A percentile compares a stretch with the other conserved stretches of the same genome.
Conservation (phyloP, 1,140 invertebrate species). For the Holotrichia oblita region DNA sequence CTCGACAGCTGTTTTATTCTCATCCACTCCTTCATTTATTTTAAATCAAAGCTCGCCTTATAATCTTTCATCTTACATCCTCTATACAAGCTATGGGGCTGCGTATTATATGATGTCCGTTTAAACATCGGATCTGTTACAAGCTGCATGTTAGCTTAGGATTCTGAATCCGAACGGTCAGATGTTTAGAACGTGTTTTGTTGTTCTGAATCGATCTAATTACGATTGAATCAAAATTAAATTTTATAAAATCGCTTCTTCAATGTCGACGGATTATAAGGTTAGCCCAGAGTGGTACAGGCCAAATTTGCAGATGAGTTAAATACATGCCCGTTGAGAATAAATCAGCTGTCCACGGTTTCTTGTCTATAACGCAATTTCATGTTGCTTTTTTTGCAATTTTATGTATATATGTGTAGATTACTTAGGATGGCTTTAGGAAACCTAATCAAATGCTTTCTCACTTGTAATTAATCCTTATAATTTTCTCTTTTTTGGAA, state of each 20-base stretch:
- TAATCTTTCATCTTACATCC: neutral
- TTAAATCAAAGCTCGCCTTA: neutral
- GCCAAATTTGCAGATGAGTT: neutral
- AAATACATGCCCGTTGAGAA: constrained; percentile 6
- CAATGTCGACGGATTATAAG: neutral
- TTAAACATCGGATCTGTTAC: neutral
- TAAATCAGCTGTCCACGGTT: constrained; percentile 40
- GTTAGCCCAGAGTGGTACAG: neutral
- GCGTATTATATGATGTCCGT: neutral
- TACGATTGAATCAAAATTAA: neutral
- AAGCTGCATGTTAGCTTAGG: constrained; percentile 16
- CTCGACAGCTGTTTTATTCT: constrained; percentile 29
- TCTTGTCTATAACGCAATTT: constrained; percentile 20
- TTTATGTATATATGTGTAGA: neutral
- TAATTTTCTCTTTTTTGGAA: neutral
- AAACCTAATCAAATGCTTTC: neutral
- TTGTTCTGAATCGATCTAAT: neutral
- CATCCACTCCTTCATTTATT: neutral
- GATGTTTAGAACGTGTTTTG: constrained; percentile 1
- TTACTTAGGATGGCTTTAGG: neutral
- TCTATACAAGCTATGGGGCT: neutral
- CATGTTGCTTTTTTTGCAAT: neutral
- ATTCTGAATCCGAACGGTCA: neutral
- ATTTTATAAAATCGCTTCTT: neutral
- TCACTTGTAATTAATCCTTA: neutral